phyloP scores from a whole-genome alignment of 2,888 invertebrate species.

The Drosophila aldrichi region DNA sequence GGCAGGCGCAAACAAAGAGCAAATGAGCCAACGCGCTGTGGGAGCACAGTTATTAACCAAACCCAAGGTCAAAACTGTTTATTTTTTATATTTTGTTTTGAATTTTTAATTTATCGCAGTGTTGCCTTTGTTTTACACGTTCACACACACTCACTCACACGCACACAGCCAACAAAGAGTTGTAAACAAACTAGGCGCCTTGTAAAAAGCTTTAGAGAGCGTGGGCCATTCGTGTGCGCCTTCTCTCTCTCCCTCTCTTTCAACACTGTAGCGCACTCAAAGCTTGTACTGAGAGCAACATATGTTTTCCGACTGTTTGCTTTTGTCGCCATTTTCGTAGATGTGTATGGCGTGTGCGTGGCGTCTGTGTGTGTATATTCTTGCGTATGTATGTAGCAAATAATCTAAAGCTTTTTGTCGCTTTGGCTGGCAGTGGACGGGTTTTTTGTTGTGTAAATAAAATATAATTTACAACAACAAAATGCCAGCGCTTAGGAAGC shows the following conservation, averaged over 20 bases:
- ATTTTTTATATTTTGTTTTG: slow-evolving; percentile 85
- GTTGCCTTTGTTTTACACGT: slow-evolving; percentile 75
- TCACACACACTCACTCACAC: slow-evolving; percentile 14
- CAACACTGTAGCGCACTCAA: slow-evolving; percentile 11
- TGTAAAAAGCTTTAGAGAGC: slow-evolving; percentile 68
- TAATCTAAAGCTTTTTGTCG: slow-evolving; percentile 66
- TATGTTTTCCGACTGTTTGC: slow-evolving; percentile 75
- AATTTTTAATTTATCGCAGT: slow-evolving; percentile 81
- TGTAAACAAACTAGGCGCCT: slow-evolving; percentile 69
- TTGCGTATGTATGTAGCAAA: slow-evolving; percentile 43
- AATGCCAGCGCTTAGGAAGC: slow-evolving; percentile 51
- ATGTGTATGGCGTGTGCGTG: slow-evolving; percentile 17
- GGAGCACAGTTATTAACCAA: slow-evolving; percentile 78
- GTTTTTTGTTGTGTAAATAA: slow-evolving; percentile 65
- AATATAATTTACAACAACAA: slow-evolving; percentile 68
- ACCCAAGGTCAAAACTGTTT: slow-evolving; percentile 85
- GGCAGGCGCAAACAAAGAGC: slow-evolving; percentile 21
- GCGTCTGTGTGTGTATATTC: slow-evolving; percentile 10
- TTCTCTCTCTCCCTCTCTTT: slow-evolving; percentile 4
- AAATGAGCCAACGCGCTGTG: slow-evolving; percentile 24
- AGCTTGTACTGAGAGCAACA: slow-evolving; percentile 49
- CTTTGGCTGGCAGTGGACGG: slow-evolving; percentile 17
- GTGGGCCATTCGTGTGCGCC: slow-evolving; percentile 14
- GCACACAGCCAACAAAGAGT: slow-evolving; percentile 42
- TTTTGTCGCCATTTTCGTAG: slow-evolving; percentile 71